Evolutionary conservation across 2,888 invertebrate genomes (phyloP).

Genomic region (Nasonia oneida): DNA sequence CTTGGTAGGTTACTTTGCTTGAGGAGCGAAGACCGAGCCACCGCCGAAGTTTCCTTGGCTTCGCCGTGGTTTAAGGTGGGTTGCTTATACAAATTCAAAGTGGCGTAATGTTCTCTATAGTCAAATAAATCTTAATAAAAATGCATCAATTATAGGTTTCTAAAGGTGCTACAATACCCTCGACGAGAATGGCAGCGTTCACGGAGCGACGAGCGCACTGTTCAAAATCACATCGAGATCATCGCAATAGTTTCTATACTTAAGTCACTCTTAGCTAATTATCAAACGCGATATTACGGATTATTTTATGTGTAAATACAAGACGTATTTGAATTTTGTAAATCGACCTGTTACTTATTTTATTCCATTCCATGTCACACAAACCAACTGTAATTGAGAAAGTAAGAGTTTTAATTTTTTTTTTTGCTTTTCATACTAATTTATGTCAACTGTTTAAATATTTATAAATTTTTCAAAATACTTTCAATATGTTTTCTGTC

Average conservation of each 20-base stretch:
- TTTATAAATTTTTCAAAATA: conserved; percentile 56
- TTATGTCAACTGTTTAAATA: conserved; percentile 56
- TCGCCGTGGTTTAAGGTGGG: conserved; percentile 79
- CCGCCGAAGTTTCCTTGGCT: conserved; percentile 78
- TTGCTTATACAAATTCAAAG: not conserved
- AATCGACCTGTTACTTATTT: conserved; percentile 59
- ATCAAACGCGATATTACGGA: conserved; percentile 49
- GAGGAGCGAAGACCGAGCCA: conserved; percentile 80
- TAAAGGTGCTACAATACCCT: conserved; percentile 76
- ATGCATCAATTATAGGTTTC: conserved; percentile 69
- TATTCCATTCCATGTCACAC: conserved; percentile 61
- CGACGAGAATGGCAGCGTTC: conserved; percentile 76
- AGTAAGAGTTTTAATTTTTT: conserved; percentile 33
- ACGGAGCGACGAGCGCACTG: conserved; percentile 77
- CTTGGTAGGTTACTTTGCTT: conserved; percentile 84
- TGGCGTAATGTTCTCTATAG: conserved; percentile 1
- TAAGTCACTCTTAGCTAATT: conserved; percentile 61
- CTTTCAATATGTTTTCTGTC: conserved; percentile 51
- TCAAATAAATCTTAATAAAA: not conserved
- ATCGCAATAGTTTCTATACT: conserved; percentile 74
- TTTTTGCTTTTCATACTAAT: conserved; percentile 54
- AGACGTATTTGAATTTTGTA: conserved; percentile 62
- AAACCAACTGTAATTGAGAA: conserved; percentile 44
- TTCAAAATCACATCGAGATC: conserved; percentile 76
- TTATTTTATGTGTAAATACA: conserved; percentile 59